These are phyloP conservation scores for Psittacula cyanocephala DNA, from an alignment of 2,113 vertebrate species.

Conservation along the genomic window DNA sequence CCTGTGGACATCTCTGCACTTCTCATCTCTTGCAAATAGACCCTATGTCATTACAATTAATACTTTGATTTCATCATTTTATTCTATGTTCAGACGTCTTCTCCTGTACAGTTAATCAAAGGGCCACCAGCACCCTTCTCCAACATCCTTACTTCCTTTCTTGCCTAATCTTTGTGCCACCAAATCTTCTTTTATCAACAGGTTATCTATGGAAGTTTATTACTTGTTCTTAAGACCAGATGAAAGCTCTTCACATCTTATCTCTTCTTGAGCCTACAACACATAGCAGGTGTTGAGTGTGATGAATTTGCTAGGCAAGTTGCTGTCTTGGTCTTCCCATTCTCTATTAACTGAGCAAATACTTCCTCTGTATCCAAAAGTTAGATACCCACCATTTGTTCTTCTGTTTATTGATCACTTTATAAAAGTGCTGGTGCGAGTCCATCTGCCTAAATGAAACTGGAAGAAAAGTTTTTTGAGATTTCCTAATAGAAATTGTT, in stretches of 20 bases:
- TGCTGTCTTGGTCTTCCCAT: not conserved
- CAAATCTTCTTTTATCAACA: not conserved
- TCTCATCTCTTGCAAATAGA: not conserved
- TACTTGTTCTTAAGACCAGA: not conserved
- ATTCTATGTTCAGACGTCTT: not conserved
- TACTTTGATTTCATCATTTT: not conserved
- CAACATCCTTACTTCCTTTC: not conserved
- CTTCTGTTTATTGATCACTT: not conserved
- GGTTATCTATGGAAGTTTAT: not conserved
- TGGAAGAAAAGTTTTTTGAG: not conserved
- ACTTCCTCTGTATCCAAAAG: not conserved
- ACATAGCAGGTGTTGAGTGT: not conserved
- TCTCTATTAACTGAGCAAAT: not conserved
- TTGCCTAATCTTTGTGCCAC: not conserved
- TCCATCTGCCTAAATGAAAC: not conserved
- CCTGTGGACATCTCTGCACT: not conserved
- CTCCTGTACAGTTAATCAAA: not conserved
- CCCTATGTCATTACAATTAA: fast-evolving
- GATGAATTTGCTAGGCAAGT: not conserved
- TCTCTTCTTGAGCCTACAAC: not conserved
- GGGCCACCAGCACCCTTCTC: not conserved
- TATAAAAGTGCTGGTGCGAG: not conserved
- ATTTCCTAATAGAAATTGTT: not conserved
- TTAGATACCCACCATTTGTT: not conserved
- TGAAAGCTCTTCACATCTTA: not conserved